Evolutionary conservation across 2,797 vertebrate genomes (phyloP).

Genomic region (Micromesistius poutassou): DNA sequence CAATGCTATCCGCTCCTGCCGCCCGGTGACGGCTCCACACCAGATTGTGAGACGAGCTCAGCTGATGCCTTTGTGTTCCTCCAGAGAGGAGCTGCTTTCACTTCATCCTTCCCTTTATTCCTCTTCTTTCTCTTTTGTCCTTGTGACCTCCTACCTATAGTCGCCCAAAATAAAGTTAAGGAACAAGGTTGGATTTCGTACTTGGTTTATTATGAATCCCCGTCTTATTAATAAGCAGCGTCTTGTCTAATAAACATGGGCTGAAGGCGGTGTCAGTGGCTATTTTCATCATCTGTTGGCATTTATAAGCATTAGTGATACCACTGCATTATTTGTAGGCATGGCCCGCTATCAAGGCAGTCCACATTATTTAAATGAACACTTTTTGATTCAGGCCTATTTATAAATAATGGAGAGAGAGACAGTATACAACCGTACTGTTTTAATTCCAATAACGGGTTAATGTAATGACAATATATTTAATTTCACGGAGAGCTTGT

Average conservation of each 20-base stretch:
- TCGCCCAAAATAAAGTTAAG: neutral
- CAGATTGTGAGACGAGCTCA: neutral
- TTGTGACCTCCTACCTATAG: neutral
- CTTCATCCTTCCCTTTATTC: neutral
- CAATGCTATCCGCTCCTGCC: neutral
- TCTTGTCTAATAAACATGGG: too few relatives aligned
- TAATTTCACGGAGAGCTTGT: too few relatives aligned
- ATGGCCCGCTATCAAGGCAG: too few relatives aligned
- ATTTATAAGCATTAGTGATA: neutral
- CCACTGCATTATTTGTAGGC: too few relatives aligned
- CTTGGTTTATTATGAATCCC: too few relatives aligned
- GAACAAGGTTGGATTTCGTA: neutral
- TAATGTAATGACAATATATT: too few relatives aligned
- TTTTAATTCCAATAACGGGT: too few relatives aligned
- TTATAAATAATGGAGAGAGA: too few relatives aligned
- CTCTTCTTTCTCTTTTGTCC: neutral
- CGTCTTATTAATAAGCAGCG: too few relatives aligned
- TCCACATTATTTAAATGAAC: too few relatives aligned
- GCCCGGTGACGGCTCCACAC: neutral
- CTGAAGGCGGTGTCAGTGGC: too few relatives aligned
- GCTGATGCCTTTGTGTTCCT: neutral
- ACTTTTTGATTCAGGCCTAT: too few relatives aligned
- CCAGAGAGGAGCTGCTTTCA: neutral
- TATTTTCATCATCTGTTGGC: neutral
- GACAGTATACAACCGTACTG: slow-evolving; percentile 1